Evolutionary conservation across 2,797 vertebrate species (phyloP), one percentile per base, ranked within the genome.

Genomic region (Hoplostethus mediterraneus): DNA sequence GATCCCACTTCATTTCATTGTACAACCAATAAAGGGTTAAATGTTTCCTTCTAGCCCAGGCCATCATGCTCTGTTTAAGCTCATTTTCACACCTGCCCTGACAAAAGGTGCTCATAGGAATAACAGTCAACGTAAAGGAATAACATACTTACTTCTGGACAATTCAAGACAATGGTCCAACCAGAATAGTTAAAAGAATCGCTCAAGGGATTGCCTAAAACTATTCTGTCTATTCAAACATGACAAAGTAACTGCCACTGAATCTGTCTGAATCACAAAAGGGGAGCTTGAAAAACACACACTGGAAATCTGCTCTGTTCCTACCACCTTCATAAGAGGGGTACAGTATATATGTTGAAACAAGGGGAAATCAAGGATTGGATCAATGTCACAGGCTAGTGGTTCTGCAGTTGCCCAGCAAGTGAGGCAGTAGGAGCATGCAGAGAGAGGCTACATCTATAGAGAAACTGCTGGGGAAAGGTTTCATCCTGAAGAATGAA

Each of bases 381-480:
- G 58, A 72, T 66, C 66, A 74, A 5, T 62, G 60, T 61, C 49
- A 83, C 51, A 63, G 42, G 69, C 55, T 64, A 64, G 54, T 45
- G 51, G 36, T 56, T 65, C 52, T 45, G 59, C 53, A 9, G 78
- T 63, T 58, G 77, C 62, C 59, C 51, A 21, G 25, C 14, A 31
- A 9, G 14, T 2, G 30, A 17, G 40, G 25, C 59, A 69, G 71
- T 67, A 64, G 66, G 54, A 59, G 31, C 33, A 48, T 57, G 69
- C 17, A 71, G 17, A 63, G 16, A 58, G 7, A 51, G 60, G n/a
- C 59, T 79, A 17, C 59, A 67, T 74, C 58, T 67, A 73, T 25
- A 72, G 63, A 47, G 56, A 79, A 78, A 59, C 49, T 74, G 58
- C 63, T 71, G 63, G 11, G 2, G 52, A 45, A 82, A 48, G 47